These are phyloP conservation scores for Aelia acuminata DNA, from an alignment of 2,888 invertebrate genomes.

Conservation along the genomic window DNA sequence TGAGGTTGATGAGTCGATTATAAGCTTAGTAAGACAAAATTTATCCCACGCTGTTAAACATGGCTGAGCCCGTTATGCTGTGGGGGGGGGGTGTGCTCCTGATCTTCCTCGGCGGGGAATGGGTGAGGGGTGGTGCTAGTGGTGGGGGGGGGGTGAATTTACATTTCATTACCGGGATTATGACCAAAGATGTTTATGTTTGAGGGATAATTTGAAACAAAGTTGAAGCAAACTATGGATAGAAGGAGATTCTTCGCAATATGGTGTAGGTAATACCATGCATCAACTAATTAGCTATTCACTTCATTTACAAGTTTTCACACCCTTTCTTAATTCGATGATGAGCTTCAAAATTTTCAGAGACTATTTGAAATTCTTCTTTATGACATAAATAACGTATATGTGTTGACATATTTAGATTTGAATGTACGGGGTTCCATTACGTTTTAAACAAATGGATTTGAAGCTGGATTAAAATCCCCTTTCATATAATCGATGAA, in stretches of 20 bases:
- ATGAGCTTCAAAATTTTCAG: no score
- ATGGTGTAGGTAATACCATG: no score
- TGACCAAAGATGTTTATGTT: background rate
- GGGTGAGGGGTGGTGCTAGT: no score
- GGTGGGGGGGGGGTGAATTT: background rate
- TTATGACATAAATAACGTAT: no score
- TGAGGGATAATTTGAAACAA: background rate
- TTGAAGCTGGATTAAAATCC: no score
- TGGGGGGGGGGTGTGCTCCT: no score
- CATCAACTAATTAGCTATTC: background rate
- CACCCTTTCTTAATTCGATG: background rate
- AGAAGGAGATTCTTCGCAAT: background rate
- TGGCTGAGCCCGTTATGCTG: background rate
- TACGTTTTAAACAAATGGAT: no score
- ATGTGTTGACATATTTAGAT: no score
- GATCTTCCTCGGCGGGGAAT: background rate
- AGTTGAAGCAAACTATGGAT: background rate
- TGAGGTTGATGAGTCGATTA: background rate
- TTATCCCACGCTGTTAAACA: background rate
- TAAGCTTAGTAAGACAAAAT: background rate
- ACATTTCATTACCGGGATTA: constrained; percentile 19
- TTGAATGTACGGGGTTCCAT: no score
- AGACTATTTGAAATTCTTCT: no score
- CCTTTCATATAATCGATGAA: no score
- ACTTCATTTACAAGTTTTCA: background rate